Evolutionary conservation across 30 jellyfish, hydroid and myxozoan genomes (phyloP).

Genomic region (Sanderia malayensis): DNA sequence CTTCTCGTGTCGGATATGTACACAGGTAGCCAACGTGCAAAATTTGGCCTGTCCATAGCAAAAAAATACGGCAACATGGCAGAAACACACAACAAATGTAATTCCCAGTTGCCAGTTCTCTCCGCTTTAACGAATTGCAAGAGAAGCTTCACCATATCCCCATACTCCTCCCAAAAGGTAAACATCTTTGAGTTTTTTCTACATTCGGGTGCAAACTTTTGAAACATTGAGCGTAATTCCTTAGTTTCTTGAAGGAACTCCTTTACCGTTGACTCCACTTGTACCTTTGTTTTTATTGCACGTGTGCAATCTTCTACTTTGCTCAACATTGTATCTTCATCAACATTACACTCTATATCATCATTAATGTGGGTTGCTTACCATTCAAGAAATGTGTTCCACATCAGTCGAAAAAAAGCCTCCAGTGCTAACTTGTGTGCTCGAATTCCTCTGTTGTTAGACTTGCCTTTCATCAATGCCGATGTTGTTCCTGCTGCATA

Average conservation of each 20-base stretch:
- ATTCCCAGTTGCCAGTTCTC: slow-evolving; percentile 15
- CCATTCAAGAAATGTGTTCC: neutral
- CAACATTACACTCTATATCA: neutral
- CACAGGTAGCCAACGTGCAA: slow-evolving; percentile 15
- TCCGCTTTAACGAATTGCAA: slow-evolving; percentile 27
- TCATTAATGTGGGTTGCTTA: neutral
- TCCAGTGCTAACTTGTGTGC: neutral
- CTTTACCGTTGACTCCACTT: neutral
- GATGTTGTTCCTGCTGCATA: slow-evolving; percentile 4
- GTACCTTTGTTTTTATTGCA: neutral
- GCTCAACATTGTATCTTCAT: neutral
- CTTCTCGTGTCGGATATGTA: slow-evolving; percentile 15
- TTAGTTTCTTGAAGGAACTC: neutral
- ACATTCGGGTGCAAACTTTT: neutral
- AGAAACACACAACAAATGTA: neutral
- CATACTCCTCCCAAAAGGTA: slow-evolving; percentile 13
- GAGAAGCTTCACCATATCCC: neutral
- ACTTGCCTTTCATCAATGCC: neutral
- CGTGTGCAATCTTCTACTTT: neutral
- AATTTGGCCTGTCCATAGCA: slow-evolving; percentile 26
- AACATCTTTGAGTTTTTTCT: slow-evolving; percentile 4
- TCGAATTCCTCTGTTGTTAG: neutral
- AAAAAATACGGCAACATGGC: slow-evolving; percentile 20
- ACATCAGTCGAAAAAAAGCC: slow-evolving; percentile 2
- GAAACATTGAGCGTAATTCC: neutral